Evolutionary conservation across 2,113 vertebrate species (phyloP).

Genomic region (Trematomus loennbergii): DNA sequence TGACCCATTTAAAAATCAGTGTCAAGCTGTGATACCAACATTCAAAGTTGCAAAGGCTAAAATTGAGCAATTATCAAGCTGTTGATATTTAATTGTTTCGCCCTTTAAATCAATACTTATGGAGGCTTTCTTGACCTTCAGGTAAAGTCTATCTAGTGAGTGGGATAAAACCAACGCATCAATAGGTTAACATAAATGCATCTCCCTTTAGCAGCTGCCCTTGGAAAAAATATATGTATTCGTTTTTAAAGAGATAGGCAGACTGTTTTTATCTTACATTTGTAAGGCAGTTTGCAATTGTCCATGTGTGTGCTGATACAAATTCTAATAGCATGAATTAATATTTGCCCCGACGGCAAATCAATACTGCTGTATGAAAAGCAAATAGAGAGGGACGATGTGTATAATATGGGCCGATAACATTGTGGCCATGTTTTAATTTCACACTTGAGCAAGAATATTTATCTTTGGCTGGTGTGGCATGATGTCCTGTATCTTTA

Average conservation of each 20-base stretch:
- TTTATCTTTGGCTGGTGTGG: conserved; percentile 40
- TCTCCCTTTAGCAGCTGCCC: conserved; percentile 15
- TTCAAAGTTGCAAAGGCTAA: conserved; percentile 22
- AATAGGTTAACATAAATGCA: neutral
- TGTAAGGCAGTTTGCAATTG: conserved; percentile 29
- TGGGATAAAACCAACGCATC: conserved; percentile 4
- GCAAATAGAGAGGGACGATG: conserved; percentile 37
- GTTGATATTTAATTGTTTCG: conserved; percentile 33
- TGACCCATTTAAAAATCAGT: conserved; percentile 6
- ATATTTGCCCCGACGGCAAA: conserved; percentile 47
- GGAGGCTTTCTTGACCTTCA: conserved; percentile 25
- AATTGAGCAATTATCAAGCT: conserved; percentile 26
- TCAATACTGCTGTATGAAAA: conserved; percentile 29
- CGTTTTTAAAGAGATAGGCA: conserved; percentile 27
- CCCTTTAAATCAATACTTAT: conserved; percentile 38
- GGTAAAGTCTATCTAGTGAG: conserved; percentile 47
- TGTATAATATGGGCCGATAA: conserved; percentile 42
- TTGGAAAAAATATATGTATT: neutral
- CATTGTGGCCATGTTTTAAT: conserved; percentile 64
- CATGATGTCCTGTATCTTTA: conserved; percentile 16
- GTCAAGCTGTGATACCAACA: conserved; percentile 12
- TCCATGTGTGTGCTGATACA: conserved; percentile 48
- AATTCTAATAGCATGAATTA: conserved; percentile 52
- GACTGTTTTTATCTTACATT: conserved; percentile 45
- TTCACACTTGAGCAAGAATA: conserved; percentile 66